These are phyloP conservation scores for Pogonognathellus flavescens DNA, from an alignment of 1,140 invertebrate species.

Conservation along the genomic window DNA sequence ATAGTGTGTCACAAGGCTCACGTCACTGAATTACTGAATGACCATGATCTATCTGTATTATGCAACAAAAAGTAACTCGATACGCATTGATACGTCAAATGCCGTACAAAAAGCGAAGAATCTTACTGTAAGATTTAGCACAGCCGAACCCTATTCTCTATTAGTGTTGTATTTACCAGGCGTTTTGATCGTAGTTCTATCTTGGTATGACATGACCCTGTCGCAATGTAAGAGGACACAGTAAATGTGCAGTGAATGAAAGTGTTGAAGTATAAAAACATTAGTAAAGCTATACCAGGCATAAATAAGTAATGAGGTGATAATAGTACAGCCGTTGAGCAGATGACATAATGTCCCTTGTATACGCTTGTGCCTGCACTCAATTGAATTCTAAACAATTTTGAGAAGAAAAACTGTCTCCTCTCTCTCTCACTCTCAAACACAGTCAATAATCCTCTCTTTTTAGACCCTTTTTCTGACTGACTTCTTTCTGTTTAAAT, in stretches of 20 bases:
- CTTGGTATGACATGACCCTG: no score
- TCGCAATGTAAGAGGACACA: no score
- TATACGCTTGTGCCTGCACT: background rate
- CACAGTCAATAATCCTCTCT: constrained; percentile 25
- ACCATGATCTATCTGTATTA: background rate
- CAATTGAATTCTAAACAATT: constrained; percentile 31
- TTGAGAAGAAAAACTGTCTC: constrained; percentile 22
- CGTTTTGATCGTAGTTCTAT: no score
- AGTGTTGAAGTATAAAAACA: constrained; percentile 6
- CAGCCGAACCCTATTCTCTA: constrained; percentile 3
- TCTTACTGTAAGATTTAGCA: constrained; percentile 6
- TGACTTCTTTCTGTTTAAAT: constrained; percentile 43
- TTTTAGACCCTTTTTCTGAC: background rate
- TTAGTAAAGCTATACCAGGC: constrained; percentile 30
- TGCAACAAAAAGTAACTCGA: constrained; percentile 34
- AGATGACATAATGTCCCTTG: constrained; percentile 41
- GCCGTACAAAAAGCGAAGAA: background rate
- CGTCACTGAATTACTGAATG: background rate
- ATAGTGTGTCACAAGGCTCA: background rate
- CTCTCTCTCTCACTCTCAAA: background rate
- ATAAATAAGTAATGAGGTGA: constrained; percentile 46
- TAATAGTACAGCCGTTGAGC: constrained; percentile 33
- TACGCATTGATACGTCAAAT: constrained; percentile 33
- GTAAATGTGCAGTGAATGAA: no score
- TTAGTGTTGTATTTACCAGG: no score